Percentiles rank a stretch among this genome's conserved stretches.
phyloP scores from a whole-genome alignment of 2,797 vertebrate genomes.

The Acipenser transmontanus region DNA sequence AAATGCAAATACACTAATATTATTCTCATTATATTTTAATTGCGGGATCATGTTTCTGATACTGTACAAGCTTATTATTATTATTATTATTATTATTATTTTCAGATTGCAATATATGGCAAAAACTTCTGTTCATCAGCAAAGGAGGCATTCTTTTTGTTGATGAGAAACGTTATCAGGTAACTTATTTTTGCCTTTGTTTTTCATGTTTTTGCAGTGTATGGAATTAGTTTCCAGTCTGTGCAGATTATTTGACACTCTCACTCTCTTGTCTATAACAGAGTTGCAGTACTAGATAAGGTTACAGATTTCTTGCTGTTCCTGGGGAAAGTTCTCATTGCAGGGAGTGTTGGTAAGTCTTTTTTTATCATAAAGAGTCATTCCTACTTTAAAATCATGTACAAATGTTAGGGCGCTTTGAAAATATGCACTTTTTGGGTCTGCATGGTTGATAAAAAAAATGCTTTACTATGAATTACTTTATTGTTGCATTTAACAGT shows the following conservation, averaged over 20 bases:
- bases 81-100: constrained; percentile 11
- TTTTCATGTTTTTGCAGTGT: constrained; percentile 1
- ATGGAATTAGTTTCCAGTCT: constrained; percentile 23
- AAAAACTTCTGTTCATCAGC: constrained; percentile 91
- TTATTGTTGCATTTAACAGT: no score
- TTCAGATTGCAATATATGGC: constrained; percentile 91
- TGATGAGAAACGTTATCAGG: constrained; percentile 94
- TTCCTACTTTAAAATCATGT: not conserved
- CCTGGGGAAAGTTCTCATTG: constrained; percentile 86
- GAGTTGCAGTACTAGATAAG: constrained; percentile 87
- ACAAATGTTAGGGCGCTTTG: not conserved
- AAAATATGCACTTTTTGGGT: no score
- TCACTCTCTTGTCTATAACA: constrained; percentile 36
- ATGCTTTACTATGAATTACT: no score
- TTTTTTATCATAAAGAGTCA: not conserved
- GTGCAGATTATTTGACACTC: not conserved
- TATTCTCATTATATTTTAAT: no score
- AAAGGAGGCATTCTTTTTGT: constrained; percentile 82
- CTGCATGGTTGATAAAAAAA: no score
- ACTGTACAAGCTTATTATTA: no score
- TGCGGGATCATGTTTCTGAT: no score
- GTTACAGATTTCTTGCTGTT: constrained; percentile 89
- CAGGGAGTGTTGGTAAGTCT: constrained; percentile 84
- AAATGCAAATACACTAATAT: no score
- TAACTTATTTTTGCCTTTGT: constrained; percentile 39